Conservation (phyloP, 2,888 invertebrate genomes). For the Oxytorus armatus region DNA sequence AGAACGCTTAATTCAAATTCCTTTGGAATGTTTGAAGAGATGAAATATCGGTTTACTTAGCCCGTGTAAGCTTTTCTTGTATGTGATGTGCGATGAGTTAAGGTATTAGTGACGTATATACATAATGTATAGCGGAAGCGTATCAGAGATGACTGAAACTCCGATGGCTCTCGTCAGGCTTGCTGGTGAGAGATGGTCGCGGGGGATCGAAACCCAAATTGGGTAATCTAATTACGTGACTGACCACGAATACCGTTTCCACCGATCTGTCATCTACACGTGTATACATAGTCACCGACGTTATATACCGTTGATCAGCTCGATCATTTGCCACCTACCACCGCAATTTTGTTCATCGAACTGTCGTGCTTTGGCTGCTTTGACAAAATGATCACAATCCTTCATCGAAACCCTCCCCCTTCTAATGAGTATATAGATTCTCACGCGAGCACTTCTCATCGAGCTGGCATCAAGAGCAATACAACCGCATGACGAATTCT, state of each 20-base stretch:
- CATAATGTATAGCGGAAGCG: not conserved
- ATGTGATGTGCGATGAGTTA: not conserved
- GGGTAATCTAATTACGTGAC: constrained; percentile 72
- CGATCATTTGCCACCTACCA: constrained; percentile 48
- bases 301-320: constrained; percentile 25
- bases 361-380: constrained; percentile 22
- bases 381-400: constrained; percentile 27
- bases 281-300: not conserved
- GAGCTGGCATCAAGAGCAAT: too few species aligned
- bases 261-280: not conserved
- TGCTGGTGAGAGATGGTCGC: constrained; percentile 24
- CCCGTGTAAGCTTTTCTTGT: constrained; percentile 33
- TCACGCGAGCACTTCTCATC: too few species aligned
- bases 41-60: constrained; percentile 75
- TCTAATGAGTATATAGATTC: too few species aligned
- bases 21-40: constrained; percentile 77
- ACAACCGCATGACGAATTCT: too few species aligned
- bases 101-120: not conserved
- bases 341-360: constrained; percentile 53
- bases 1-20: constrained; percentile 80
- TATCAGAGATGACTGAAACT: constrained; percentile 13
- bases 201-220: constrained; percentile 72
- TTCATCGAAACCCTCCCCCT: constrained; percentile 27
- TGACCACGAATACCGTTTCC: constrained; percentile 55
- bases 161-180: constrained; percentile 23